Conservation (phyloP, 2,888 invertebrate species). For the Conomelus anceps region DNA sequence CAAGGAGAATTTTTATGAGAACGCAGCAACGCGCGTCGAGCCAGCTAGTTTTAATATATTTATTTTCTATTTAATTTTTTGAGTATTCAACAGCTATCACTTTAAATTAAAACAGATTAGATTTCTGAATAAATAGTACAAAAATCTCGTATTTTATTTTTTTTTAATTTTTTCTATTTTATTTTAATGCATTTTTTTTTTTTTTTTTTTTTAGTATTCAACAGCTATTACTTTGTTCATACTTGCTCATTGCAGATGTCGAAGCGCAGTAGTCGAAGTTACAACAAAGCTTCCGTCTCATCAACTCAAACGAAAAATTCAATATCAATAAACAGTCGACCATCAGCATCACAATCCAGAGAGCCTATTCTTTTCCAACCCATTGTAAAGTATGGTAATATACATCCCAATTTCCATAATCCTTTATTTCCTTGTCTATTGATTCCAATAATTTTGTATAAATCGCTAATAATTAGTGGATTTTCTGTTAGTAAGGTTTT, state of each 20-base stretch:
- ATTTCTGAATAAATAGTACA: background rate
- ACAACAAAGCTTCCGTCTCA: background rate
- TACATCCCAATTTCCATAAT: too few relatives aligned
- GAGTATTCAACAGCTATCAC: background rate
- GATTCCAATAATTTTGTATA: background rate
- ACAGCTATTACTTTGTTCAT: background rate
- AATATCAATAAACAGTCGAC: background rate
- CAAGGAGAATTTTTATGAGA: too few relatives aligned
- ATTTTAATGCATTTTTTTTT: background rate
- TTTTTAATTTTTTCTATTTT: background rate
- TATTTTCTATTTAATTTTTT: too few relatives aligned
- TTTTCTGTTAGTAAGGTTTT: too few relatives aligned
- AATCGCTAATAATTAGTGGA: background rate
- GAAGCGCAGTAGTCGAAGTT: background rate
- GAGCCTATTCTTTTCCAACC: background rate
- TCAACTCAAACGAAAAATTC: background rate
- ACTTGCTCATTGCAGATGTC: background rate
- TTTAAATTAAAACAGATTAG: background rate
- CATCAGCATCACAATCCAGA: background rate
- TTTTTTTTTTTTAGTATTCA: background rate
- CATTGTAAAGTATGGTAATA: background rate
- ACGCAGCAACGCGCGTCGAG: too few relatives aligned
- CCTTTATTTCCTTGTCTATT: background rate
- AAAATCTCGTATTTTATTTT: background rate
- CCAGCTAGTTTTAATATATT: too few relatives aligned